Base-by-base conservation (phyloP, 2,888 invertebrate species). In the Ganaspis brasiliensis region DNA sequence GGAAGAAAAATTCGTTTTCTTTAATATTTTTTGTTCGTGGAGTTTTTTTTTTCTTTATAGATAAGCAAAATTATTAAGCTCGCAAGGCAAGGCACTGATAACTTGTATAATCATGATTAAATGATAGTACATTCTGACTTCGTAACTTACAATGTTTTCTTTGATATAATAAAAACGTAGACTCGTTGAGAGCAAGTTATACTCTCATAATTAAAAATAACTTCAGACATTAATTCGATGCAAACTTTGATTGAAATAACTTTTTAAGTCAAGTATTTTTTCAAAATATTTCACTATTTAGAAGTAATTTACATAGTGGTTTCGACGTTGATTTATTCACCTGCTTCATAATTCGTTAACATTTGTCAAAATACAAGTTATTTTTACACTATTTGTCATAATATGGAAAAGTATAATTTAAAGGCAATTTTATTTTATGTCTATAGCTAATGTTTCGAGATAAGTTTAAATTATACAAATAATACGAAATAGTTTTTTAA, bases 101-200 rank as follows among this genome's bases (percentile, higher is more conserved):
- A 56, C 31, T 55, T 72, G n/a, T n/a, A 21, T 26, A 72, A 55
- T 72, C 55, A 26, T 14, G 72, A 72, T 55, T 14, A 9, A 14
- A 14, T 56, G 72, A 72, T 56, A 35, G 26, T 9, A 24, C n/a
- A 45, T 14, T 9, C 67, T 45, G 9, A 24, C 45, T 45, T 45
- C 1, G 67, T 45, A 24, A n/a, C 40, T 40, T 24, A 63, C 67
- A 45, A 67, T 67, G 45, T 67, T 67, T 67, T 45, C 67, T 45
- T 67, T 67, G 45, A 67, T 45, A 67, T 59, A 59, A 24, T 37
- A 21, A 37, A 21, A 21, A 12, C 40, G 40, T 63, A 21, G 63
- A n/a, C n/a, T 24, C 31, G 24, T 31, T 14, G 45, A 21, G 67
- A 24, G 67, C 24, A n/a, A 67, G 26, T n/a, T n/a, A 12, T 40